Evolutionary conservation across 2,888 invertebrate genomes (phyloP).

Genomic region (Mythimna loreyi): DNA sequence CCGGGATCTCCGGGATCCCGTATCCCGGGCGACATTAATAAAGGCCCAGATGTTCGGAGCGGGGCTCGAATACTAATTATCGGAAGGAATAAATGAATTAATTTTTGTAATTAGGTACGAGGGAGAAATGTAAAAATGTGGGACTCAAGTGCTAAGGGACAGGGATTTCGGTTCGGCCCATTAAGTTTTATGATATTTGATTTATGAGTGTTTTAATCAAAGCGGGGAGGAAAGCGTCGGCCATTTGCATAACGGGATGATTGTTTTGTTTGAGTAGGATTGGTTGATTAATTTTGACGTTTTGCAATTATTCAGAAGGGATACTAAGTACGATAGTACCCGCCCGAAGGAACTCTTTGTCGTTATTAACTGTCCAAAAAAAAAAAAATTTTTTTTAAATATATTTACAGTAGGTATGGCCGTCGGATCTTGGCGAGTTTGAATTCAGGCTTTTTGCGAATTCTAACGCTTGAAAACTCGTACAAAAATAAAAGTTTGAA

Average conservation of each 20-base stretch:
- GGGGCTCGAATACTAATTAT: conserved; percentile 84
- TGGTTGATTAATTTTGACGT: conserved; percentile 15
- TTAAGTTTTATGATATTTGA: conserved; percentile 66
- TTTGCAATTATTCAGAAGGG: conserved; percentile 1
- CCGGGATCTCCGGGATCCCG: conserved; percentile 50
- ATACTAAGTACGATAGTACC: neutral
- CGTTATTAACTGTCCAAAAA: too few species aligned
- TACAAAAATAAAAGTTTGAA: too few species aligned
- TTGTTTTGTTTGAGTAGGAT: conserved; percentile 37
- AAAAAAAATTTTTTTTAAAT: too few species aligned
- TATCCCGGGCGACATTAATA: conserved; percentile 74
- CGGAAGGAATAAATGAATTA: conserved; percentile 80
- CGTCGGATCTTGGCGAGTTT: too few species aligned
- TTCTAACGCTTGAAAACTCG: too few species aligned
- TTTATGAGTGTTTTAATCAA: conserved; percentile 63
- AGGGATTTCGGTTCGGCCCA: conserved; percentile 57
- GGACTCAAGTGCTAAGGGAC: conserved; percentile 40
- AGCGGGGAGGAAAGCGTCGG: conserved; percentile 30
- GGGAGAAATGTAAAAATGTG: conserved; percentile 59
- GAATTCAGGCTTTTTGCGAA: too few species aligned
- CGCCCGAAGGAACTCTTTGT: neutral
- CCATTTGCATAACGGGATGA: conserved; percentile 59
- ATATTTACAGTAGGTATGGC: too few species aligned
- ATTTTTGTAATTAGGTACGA: conserved; percentile 76
- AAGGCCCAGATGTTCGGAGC: conserved; percentile 77